These are phyloP conservation scores for Butastur rufipennis DNA, from an alignment of 2,113 vertebrate genomes.

Conservation along the genomic window DNA sequence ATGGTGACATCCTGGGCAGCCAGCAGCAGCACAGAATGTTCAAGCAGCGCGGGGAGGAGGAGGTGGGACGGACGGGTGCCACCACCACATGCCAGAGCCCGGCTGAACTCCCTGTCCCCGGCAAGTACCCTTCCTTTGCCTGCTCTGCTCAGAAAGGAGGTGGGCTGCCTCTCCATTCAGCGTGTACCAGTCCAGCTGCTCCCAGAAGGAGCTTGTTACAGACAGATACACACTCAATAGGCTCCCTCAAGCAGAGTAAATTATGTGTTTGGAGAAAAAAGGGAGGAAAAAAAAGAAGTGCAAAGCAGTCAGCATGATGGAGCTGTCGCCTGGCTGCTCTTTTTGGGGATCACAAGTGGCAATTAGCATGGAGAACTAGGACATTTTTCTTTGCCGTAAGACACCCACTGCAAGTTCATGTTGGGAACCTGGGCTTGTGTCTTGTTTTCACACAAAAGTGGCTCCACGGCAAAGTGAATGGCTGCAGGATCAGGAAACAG, in stretches of 20 bases:
- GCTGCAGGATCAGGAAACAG: not conserved
- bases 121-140: not conserved
- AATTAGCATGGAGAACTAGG: not conserved
- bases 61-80: not conserved
- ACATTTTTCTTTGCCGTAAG: not conserved
- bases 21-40: constrained; percentile 35
- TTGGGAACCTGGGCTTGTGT: not conserved
- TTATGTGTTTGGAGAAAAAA: not conserved
- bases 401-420: not conserved
- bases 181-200: not conserved
- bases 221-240: not conserved
- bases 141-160: not conserved
- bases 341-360: not conserved
- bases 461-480: not conserved
- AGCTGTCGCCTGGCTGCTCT: not conserved
- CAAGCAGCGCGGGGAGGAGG: not conserved
- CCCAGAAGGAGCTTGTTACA: not conserved
- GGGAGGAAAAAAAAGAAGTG: not conserved
- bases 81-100: not conserved
- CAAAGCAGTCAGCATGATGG: not conserved
- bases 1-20: not conserved
- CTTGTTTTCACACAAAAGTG: not conserved
- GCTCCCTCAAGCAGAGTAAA: not conserved
- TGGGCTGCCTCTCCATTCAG: not conserved
- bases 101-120: not conserved